Evolutionary conservation across 2,888 invertebrate species (phyloP).

Genomic region (Boloria euphrosyne): DNA sequence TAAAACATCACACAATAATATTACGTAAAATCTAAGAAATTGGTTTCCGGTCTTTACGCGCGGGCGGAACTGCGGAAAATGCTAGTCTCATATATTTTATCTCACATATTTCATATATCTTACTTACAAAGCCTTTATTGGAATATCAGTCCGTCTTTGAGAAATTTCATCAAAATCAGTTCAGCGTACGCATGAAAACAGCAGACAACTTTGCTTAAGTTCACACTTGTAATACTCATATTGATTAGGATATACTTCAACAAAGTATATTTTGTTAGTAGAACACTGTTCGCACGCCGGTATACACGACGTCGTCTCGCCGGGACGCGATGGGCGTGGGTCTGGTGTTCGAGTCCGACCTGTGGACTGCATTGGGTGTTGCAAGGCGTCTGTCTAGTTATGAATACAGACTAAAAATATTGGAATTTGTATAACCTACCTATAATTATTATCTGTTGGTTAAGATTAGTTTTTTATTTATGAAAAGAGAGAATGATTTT

Average conservation of each 20-base stretch:
- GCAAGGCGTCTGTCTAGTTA: constrained; percentile 93
- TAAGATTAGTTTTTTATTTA: background rate
- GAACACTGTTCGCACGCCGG: constrained; percentile 94
- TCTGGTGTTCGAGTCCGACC: constrained; percentile 94
- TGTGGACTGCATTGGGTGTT: constrained; percentile 92
- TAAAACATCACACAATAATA: no score
- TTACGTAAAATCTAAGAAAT: no score
- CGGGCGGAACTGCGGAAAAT: no score
- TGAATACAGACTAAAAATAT: constrained; percentile 88
- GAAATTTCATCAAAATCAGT: background rate
- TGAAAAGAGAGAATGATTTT: no score
- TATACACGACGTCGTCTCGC: constrained; percentile 93
- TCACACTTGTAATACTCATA: no score
- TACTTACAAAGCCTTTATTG: no score
- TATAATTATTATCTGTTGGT: background rate
- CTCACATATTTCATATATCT: no score
- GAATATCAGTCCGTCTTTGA: no score
- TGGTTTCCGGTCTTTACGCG: no score
- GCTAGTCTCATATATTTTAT: no score
- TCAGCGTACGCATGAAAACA: no score
- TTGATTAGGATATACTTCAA: constrained; percentile 5
- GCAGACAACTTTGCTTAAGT: background rate
- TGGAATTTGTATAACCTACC: background rate
- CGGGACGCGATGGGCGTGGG: constrained; percentile 96
- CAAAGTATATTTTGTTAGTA: constrained; percentile 57